Evolutionary conservation across 2,797 vertebrate species (phyloP).

Genomic region (Aotus griseimembra): DNA sequence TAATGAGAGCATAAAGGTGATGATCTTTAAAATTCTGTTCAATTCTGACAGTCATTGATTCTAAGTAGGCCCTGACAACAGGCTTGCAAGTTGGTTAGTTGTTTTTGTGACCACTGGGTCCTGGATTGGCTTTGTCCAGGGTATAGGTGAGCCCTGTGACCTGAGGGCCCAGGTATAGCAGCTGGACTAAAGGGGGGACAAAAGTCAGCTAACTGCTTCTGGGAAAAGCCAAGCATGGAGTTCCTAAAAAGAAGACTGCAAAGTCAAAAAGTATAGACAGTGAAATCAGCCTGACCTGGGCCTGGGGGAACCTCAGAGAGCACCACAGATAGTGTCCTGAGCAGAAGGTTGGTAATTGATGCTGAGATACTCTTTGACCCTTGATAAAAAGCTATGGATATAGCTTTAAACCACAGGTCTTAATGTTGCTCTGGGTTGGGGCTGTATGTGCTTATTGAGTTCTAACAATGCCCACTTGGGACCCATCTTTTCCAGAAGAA

Average conservation of each 20-base stretch:
- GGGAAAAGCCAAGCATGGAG: neutral
- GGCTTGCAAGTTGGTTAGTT: neutral
- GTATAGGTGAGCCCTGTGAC: neutral
- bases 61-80: neutral
- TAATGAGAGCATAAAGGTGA: neutral
- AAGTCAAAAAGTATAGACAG: neutral
- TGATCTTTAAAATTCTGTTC: neutral
- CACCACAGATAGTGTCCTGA: neutral
- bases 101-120: neutral
- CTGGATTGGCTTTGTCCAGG: neutral
- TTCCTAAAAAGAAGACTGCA: constrained; percentile 9
- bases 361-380: neutral
- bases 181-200: neutral
- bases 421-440: neutral
- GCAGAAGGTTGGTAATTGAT: constrained; percentile 13
- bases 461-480: neutral
- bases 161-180: neutral
- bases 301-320: neutral
- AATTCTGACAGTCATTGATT: constrained; percentile 9
- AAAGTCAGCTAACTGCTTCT: neutral
- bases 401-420: neutral
- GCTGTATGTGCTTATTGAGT: neutral
- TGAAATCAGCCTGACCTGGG: neutral
- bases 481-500: neutral
- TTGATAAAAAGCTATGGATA: neutral